Evolutionary conservation across 2,797 vertebrate genomes (phyloP).

Genomic region (Lacerta viridis): DNA sequence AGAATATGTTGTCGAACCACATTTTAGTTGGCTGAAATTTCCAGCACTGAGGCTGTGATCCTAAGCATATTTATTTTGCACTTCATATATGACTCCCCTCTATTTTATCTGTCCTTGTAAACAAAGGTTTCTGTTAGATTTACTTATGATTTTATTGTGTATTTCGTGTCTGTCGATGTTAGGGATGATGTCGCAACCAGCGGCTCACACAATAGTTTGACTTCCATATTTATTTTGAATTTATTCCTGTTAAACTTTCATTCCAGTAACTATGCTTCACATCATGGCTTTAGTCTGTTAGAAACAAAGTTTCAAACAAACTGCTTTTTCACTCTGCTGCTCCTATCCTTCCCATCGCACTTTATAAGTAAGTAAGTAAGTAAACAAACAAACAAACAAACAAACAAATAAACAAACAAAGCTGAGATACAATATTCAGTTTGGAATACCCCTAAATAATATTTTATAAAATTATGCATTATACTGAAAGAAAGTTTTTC

Average conservation of each 20-base stretch:
- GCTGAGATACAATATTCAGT: slow-evolving; percentile 7
- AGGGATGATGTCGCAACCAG: too few relatives aligned
- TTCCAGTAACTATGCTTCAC: slow-evolving; percentile 43
- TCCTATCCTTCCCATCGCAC: background rate
- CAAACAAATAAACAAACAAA: slow-evolving; percentile 3
- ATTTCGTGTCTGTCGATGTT: too few relatives aligned
- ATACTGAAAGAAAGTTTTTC: slow-evolving; percentile 40
- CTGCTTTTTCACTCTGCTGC: background rate
- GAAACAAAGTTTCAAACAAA: background rate
- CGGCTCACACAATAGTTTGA: too few relatives aligned
- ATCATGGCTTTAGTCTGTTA: background rate
- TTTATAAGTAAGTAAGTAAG: too few relatives aligned
- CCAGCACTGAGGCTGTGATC: background rate
- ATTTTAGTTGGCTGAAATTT: background rate
- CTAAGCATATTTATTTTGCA: slow-evolving; percentile 20
- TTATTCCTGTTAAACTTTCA: background rate
- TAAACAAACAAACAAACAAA: too few relatives aligned
- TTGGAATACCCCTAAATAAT: background rate
- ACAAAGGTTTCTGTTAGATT: too few relatives aligned
- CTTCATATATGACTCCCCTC: too few relatives aligned
- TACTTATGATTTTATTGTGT: too few relatives aligned
- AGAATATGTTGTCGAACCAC: background rate
- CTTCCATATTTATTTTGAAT: background rate
- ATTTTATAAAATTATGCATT: background rate
- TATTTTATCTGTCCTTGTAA: too few relatives aligned